phyloP scores from a whole-genome alignment of 2,113 vertebrate species.

The Chloroceryle aenea region DNA sequence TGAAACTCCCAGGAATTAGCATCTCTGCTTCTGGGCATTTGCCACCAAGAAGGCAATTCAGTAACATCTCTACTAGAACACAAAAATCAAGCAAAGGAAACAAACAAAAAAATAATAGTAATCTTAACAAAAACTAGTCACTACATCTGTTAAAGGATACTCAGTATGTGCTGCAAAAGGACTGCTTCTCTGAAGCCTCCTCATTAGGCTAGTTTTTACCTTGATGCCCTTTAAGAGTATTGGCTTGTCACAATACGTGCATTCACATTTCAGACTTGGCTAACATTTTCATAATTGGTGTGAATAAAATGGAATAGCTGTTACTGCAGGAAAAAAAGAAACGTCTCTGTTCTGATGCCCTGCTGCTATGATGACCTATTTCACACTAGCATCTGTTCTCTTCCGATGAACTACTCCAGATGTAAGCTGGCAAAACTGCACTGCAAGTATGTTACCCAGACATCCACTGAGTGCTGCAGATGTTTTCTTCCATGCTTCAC shows the following conservation, averaged over 20 bases:
- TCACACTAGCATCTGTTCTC: conserved; percentile 70
- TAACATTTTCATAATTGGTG: conserved; percentile 65
- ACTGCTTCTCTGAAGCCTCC: not conserved
- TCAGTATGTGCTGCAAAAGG: not conserved
- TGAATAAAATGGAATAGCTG: conserved; percentile 60
- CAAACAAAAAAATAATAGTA: not conserved
- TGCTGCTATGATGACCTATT: conserved; percentile 61
- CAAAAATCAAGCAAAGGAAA: not conserved
- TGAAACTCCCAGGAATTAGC: conserved; percentile 61
- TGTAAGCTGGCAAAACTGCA: conserved; percentile 15
- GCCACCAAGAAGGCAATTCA: conserved; percentile 54
- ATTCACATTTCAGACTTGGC: conserved; percentile 34
- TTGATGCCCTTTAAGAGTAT: not conserved
- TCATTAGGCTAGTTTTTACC: not conserved
- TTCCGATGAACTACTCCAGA: conserved; percentile 58
- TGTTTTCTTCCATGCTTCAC: not conserved
- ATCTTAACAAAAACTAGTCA: not conserved
- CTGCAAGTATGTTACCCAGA: conserved; percentile 11
- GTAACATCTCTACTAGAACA: not conserved
- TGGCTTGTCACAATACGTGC: not conserved
- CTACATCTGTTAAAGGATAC: not conserved
- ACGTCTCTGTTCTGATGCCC: conserved; percentile 30
- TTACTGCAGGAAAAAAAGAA: conserved; percentile 24
- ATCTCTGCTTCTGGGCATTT: conserved; percentile 49
- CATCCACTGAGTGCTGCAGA: not conserved